phyloP scores from a whole-genome alignment of 2,797 vertebrate species.

The Sebastes iracundus region DNA sequence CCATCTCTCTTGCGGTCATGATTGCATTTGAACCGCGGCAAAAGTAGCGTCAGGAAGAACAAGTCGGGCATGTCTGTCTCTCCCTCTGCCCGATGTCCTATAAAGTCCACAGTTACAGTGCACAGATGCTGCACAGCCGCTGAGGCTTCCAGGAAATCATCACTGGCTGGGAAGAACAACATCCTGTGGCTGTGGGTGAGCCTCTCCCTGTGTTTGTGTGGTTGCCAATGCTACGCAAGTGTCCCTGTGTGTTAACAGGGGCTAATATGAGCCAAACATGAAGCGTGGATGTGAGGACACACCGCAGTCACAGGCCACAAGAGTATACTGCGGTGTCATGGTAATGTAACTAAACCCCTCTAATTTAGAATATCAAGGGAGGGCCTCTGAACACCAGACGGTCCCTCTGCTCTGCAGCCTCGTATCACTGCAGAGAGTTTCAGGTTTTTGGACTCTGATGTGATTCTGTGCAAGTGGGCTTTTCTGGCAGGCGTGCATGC shows the following conservation, averaged over 20 bases:
- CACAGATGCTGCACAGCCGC: slow-evolving; percentile 49
- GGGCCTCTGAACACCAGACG: slow-evolving; percentile 62
- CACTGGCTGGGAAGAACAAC: slow-evolving; percentile 39
- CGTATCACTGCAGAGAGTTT: slow-evolving; percentile 22
- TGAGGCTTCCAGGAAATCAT: slow-evolving; percentile 61
- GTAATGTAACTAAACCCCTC: slow-evolving; percentile 49
- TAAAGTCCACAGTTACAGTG: slow-evolving; percentile 22
- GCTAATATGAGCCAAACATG: slow-evolving; percentile 32
- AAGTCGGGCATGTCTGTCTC: slow-evolving; percentile 32
- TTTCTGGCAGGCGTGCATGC: slow-evolving; percentile 34
- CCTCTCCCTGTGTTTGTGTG: slow-evolving; percentile 19
- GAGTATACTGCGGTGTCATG: slow-evolving; percentile 36
- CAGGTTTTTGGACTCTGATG: slow-evolving; percentile 37
- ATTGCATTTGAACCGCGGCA: slow-evolving; percentile 39
- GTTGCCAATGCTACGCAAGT: slow-evolving; percentile 12
- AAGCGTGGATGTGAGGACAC: slow-evolving; percentile 34
- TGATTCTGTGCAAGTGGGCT: slow-evolving; percentile 39
- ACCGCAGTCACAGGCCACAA: slow-evolving; percentile 33
- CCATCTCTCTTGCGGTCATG: slow-evolving; percentile 34
- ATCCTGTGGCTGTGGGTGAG: slow-evolving; percentile 57
- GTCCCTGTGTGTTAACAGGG: slow-evolving; percentile 24
- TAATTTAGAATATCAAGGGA: slow-evolving; percentile 56
- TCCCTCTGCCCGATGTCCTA: slow-evolving; percentile 27
- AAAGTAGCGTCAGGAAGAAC: slow-evolving; percentile 33
- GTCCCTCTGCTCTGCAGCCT: slow-evolving; percentile 51